phyloP scores from a whole-genome alignment of 2,797 vertebrate genomes.

The Botia kubotai region DNA sequence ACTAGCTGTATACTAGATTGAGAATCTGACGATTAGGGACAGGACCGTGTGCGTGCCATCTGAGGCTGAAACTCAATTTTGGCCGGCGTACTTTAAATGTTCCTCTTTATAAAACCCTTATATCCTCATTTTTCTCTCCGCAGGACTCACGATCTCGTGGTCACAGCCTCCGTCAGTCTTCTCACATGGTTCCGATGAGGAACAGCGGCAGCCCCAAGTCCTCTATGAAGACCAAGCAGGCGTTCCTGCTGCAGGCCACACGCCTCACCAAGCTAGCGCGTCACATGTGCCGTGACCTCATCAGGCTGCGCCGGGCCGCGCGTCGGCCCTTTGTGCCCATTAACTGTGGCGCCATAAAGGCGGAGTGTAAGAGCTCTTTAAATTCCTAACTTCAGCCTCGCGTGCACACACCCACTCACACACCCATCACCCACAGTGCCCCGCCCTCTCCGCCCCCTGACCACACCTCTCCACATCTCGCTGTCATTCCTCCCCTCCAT shows the following conservation, averaged over 20 bases:
- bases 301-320: constrained; percentile 94
- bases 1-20: no score
- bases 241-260: constrained; percentile 94
- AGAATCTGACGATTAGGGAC: no score
- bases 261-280: constrained; percentile 96
- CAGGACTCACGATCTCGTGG: constrained; percentile 88
- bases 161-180: constrained; percentile 89
- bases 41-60: no score
- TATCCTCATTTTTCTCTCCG: not conserved
- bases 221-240: constrained; percentile 95
- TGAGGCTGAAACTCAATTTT: not conserved
- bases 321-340: constrained; percentile 98
- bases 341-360: constrained; percentile 99
- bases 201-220: constrained; percentile 95
- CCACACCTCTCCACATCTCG: constrained; percentile 67
- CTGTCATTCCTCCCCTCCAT: constrained; percentile 72
- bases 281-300: constrained; percentile 96
- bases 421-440: constrained; percentile 54
- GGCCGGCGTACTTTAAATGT: not conserved
- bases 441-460: constrained; percentile 66
- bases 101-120: not conserved
- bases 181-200: constrained; percentile 89
- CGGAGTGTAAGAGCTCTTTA: constrained; percentile 99
- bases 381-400: constrained; percentile 90
- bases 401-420: constrained; percentile 57